These are phyloP conservation scores for Pediacus dermestoides DNA, from an alignment of 2,888 invertebrate species.

Conservation along the genomic window DNA sequence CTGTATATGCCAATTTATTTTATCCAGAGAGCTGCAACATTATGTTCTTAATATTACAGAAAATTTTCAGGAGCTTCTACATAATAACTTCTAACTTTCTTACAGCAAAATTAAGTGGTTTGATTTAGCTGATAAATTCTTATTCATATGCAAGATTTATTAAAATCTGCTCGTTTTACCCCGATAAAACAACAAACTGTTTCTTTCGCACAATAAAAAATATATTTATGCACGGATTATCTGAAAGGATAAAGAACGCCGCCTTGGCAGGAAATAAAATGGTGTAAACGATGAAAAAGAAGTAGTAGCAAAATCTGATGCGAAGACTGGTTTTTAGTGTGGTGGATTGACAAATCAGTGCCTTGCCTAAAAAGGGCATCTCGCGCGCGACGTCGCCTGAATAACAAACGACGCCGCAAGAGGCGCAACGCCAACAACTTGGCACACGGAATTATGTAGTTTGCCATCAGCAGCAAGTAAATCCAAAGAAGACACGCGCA, in stretches of 20 bases:
- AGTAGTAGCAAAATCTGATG: slow-evolving; percentile 28
- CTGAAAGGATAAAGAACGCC: slow-evolving; percentile 24
- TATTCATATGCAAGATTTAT: no score
- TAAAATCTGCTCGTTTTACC: no score
- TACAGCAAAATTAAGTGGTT: no score
- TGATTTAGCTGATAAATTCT: no score
- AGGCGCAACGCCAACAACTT: slow-evolving; percentile 19
- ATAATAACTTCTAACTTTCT: no score
- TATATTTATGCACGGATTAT: slow-evolving; percentile 24
- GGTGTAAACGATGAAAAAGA: slow-evolving; percentile 33
- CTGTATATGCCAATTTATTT: no score
- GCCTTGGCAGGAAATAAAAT: slow-evolving; percentile 28
- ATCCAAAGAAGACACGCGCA: slow-evolving; percentile 17
- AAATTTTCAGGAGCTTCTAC: no score
- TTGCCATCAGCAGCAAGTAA: slow-evolving; percentile 5
- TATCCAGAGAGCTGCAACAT: no score
- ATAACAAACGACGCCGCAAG: slow-evolving; percentile 37
- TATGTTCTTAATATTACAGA: no score
- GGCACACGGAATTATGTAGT: slow-evolving; percentile 31
- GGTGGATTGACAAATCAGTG: slow-evolving; percentile 37
- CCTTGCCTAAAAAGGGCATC: slow-evolving; percentile 34
- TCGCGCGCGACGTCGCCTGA: slow-evolving; percentile 34
- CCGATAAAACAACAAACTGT: no score
- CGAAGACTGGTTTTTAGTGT: slow-evolving; percentile 31
- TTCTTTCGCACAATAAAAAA: slow-evolving; percentile 8